Evolutionary conservation across 2,113 vertebrate genomes (phyloP), one percentile per base, ranked within the genome.

Genomic region (Poeciliopsis occidentalis): DNA sequence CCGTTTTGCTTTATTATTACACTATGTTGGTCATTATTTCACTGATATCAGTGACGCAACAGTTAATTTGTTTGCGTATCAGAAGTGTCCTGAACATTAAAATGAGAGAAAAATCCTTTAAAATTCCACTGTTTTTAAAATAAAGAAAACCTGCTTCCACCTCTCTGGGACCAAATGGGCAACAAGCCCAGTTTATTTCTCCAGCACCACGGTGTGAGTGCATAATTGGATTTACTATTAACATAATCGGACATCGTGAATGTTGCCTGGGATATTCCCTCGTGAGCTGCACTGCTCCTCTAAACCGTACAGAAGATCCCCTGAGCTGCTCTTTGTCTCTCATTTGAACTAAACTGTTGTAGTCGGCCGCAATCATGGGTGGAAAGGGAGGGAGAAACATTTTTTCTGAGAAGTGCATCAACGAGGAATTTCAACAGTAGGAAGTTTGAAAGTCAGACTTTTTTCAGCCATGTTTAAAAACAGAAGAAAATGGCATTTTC

Each of bases 191-290:
- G 84, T 90, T 90, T 88, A 77, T 89, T 88, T 92, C 84, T 86
- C 77, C 85, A 86, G 89, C 85, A 88, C 91, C 91, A 89, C 70
- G 82, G 88, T 89, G 69, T 79, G 90, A 92, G 89, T 91, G 89
- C 85, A 86, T 94, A 93, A 94, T 94, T 93, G 92, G 92, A 94
- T 94, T 94, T 92, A 83, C 78, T 87, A 91, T 92, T 88, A 89
- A 92, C 91, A 92, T 94, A 94, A 94, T 94, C 83, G 85, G 91
- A 89, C 88, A 84, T 84, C 57, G 78, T 87, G 90, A 89, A 71
- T 89, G 87, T 92, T 89, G 90, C 89, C 88, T 89, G 83, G 85
- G 81, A 85, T 82, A 88, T 88, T 91, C 90, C 91, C 89, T 7
- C 1, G 44, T 85, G 89, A 85, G 76, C 80, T 72, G 68, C 76